A percentile compares a stretch with the other conserved stretches of the same genome.
phyloP scores from a whole-genome alignment of 1,140 invertebrate species.

The Cecropterus lyciades region DNA sequence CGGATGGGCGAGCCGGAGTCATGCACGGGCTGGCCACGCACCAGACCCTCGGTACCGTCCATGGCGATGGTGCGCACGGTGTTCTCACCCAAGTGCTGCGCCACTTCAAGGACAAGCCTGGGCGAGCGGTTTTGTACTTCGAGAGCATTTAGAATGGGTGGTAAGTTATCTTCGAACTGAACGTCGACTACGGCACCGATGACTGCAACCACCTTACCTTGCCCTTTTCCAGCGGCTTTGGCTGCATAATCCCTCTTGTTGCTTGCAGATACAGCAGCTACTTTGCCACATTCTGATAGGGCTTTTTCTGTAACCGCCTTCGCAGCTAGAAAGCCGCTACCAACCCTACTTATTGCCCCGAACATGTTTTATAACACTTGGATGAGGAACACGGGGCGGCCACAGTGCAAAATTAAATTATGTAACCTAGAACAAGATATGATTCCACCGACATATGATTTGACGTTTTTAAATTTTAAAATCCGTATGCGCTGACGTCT shows the following conservation, averaged over 20 bases:
- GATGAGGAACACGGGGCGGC: conserved; percentile 54
- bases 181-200: conserved; percentile 99
- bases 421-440: conserved; percentile 55
- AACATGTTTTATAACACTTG: conserved; percentile 64
- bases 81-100: conserved; percentile 94
- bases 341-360: conserved; percentile 77
- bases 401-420: conserved; percentile 75
- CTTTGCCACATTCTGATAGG: conserved; percentile 73
- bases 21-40: conserved; percentile 89
- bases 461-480: neutral
- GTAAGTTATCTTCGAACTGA: conserved; percentile 98
- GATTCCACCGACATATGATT: conserved; percentile 5
- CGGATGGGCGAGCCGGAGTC: conserved; percentile 92
- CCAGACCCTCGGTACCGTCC: conserved; percentile 94
- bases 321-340: conserved; percentile 75
- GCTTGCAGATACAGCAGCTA: conserved; percentile 86
- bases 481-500: neutral
- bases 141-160: conserved; percentile 98
- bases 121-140: conserved; percentile 90
- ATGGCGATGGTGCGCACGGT: conserved; percentile 94
- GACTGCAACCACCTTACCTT: conserved; percentile 95
- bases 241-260: conserved; percentile 79
- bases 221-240: conserved; percentile 70
- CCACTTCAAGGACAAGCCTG: conserved; percentile 92
- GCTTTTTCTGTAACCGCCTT: conserved; percentile 75